These are phyloP conservation scores for Neolamprologus kungweensis DNA, from an alignment of 2,113 vertebrate genomes.

Conservation along the genomic window DNA sequence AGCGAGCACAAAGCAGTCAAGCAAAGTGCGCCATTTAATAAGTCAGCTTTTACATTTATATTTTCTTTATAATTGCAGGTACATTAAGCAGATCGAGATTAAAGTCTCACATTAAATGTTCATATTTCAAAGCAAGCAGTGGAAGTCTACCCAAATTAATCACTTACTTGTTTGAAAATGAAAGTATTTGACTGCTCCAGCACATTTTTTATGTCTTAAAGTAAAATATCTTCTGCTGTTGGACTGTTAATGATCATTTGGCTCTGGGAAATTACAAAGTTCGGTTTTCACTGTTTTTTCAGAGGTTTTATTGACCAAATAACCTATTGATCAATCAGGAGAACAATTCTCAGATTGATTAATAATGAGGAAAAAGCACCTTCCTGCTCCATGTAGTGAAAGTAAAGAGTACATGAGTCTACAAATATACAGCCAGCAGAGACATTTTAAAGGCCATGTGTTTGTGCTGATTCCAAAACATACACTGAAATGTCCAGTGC, in stretches of 20 bases:
- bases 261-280: not conserved
- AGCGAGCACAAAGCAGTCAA: not conserved
- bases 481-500: not conserved
- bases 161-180: not conserved
- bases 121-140: not conserved
- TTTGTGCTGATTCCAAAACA: not conserved
- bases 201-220: not conserved
- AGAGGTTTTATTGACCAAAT: not conserved
- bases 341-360: not conserved
- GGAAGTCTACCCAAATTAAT: not conserved
- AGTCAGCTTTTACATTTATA: rapidly evolving
- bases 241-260: not conserved
- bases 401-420: not conserved
- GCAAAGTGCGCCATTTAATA: not conserved
- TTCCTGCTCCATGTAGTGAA: not conserved
- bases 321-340: not conserved
- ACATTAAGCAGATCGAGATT: not conserved
- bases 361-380: not conserved
- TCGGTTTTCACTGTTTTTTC: not conserved
- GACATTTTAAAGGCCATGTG: not conserved
- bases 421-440: not conserved
- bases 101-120: not conserved
- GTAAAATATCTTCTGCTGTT: not conserved
- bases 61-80: not conserved
- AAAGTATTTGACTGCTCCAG: not conserved